Evolutionary conservation across 2,888 invertebrate genomes (phyloP).

Genomic region (Apomyelois bistriatella): DNA sequence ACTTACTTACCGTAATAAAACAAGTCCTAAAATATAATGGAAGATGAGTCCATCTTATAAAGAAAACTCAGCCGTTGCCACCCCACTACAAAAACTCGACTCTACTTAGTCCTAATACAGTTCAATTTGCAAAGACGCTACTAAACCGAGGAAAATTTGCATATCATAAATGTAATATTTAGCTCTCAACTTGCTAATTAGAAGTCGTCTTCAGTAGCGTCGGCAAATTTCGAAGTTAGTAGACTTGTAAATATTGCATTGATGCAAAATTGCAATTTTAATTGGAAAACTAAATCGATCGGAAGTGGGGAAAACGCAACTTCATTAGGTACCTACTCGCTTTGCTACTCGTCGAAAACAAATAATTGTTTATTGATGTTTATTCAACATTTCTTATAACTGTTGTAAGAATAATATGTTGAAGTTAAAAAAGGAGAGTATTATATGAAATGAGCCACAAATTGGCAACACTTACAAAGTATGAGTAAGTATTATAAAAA

Average conservation of each 20-base stretch:
- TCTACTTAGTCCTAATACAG: slow-evolving; percentile 40
- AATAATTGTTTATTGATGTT: no score
- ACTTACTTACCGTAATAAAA: slow-evolving; percentile 22
- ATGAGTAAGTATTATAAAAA: no score
- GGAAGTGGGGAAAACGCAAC: background rate
- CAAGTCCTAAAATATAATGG: slow-evolving; percentile 41
- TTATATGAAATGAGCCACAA: no score
- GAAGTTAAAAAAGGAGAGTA: no score
- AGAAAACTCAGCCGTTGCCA: slow-evolving; percentile 36
- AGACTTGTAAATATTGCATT: slow-evolving; percentile 13
- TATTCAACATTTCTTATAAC: no score
- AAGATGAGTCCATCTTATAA: slow-evolving; percentile 45
- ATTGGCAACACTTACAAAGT: no score
- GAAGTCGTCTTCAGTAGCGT: slow-evolving; percentile 63
- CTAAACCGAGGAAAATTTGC: slow-evolving; percentile 63
- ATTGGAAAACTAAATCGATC: background rate
- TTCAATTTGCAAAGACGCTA: slow-evolving; percentile 39
- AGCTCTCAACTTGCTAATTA: slow-evolving; percentile 78
- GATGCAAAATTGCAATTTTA: background rate
- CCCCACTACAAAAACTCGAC: slow-evolving; percentile 33
- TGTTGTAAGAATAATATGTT: no score
- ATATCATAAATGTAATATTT: slow-evolving; percentile 79
- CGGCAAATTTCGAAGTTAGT: slow-evolving; percentile 32
- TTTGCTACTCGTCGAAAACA: no score
- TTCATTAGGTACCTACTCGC: no score